A percentile compares a stretch with the other conserved stretches of the same genome.
These are phyloP conservation scores for Plebejus melissa DNA, from an alignment of 2,888 invertebrate species.

Conservation along the genomic window DNA sequence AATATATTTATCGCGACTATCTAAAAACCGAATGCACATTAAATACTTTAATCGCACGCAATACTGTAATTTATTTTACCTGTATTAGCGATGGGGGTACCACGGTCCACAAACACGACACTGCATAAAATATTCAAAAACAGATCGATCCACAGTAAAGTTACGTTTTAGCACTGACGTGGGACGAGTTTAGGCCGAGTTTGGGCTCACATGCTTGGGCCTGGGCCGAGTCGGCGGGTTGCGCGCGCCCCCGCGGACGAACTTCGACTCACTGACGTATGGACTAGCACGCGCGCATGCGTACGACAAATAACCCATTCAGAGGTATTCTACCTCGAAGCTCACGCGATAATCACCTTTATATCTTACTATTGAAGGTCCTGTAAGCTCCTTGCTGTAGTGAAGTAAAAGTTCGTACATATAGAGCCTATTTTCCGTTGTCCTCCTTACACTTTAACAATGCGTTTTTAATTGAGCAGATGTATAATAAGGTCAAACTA, in stretches of 20 bases:
- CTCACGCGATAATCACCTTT: background rate
- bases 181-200: background rate
- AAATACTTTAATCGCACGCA: slow-evolving; percentile 13
- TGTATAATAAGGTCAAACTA: slow-evolving; percentile 21
- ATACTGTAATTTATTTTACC: slow-evolving; percentile 25
- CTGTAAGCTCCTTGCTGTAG: slow-evolving; percentile 45
- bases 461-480: slow-evolving; percentile 54
- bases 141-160: background rate
- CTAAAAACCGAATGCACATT: slow-evolving; percentile 9
- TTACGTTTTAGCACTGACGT: background rate
- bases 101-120: background rate
- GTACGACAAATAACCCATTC: background rate
- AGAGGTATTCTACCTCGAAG: background rate
- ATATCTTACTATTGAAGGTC: background rate
- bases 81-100: slow-evolving; percentile 24
- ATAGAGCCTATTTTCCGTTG: slow-evolving; percentile 42
- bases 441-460: slow-evolving; percentile 46
- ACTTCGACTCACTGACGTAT: slow-evolving; percentile 54
- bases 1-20: slow-evolving; percentile 1
- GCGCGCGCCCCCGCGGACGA: slow-evolving; percentile 51
- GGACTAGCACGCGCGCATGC: slow-evolving; percentile 56
- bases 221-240: slow-evolving; percentile 45
- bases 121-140: slow-evolving; percentile 12
- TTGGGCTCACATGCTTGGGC: slow-evolving; percentile 36
- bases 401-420: slow-evolving; percentile 50